These are phyloP conservation scores for Rhynchonycteris naso DNA, from an alignment of 2,797 vertebrate genomes.

Conservation along the genomic window DNA sequence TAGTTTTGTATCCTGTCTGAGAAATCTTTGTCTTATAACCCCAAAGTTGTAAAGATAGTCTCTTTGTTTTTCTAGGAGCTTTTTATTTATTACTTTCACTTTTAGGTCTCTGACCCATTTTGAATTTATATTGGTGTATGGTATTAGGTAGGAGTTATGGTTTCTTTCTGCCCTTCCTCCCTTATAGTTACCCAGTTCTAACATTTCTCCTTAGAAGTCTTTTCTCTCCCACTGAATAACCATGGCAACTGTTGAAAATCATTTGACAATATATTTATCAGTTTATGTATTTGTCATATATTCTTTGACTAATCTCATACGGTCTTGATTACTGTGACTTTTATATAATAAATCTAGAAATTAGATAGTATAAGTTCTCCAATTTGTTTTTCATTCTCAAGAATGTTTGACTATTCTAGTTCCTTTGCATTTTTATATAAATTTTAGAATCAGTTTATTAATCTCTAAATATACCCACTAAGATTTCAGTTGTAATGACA, in stretches of 20 bases:
- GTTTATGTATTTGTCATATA: neutral
- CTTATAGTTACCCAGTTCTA: neutral
- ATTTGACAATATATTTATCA: neutral
- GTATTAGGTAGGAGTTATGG: neutral
- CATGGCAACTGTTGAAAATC: neutral
- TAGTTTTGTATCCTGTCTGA: neutral
- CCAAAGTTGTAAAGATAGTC: neutral
- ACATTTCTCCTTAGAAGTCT: conserved; percentile 10
- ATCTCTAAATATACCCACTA: conserved; percentile 2
- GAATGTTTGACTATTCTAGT: neutral
- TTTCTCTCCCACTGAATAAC: neutral
- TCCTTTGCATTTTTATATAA: neutral
- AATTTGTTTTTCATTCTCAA: conserved; percentile 11
- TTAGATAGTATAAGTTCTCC: neutral
- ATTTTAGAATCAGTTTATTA: conserved; percentile 37
- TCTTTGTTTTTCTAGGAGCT: neutral
- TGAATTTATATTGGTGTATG: neutral
- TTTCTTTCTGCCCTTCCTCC: neutral
- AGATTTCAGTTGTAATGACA: neutral
- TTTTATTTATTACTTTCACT: conserved; percentile 29
- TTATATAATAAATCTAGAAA: conserved; percentile 17
- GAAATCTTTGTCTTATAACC: conserved; percentile 6
- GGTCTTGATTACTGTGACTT: neutral
- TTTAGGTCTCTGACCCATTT: neutral
- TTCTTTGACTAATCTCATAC: neutral